A percentile compares a stretch with the other conserved stretches of the same genome.
Evolutionary conservation across 1,140 invertebrate genomes (phyloP).

Genomic region (Druon quercuslanigerum): DNA sequence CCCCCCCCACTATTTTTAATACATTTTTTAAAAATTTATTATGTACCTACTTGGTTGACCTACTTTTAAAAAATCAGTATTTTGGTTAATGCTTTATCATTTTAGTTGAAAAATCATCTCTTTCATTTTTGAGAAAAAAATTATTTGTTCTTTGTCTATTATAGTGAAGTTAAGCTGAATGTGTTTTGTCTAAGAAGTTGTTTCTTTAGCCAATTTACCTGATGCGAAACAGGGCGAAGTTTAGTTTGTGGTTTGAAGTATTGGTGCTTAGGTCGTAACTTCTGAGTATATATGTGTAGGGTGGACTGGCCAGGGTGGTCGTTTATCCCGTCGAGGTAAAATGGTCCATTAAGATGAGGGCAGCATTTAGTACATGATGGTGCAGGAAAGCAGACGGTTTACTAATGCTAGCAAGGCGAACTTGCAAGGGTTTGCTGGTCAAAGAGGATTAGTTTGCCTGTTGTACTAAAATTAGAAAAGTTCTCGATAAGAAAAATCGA

Average conservation of each 20-base stretch:
- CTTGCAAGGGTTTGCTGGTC: not conserved
- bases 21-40: no score
- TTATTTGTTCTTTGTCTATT: not conserved
- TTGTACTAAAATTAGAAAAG: not conserved
- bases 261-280: constrained; percentile 59
- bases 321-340: constrained; percentile 51
- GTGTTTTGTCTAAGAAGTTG: not conserved
- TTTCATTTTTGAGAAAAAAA: not conserved
- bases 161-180: not conserved
- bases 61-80: no score
- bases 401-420: constrained; percentile 46
- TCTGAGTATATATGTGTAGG: constrained; percentile 37
- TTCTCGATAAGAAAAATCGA: no score
- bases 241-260: constrained; percentile 26
- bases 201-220: not conserved
- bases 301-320: constrained; percentile 40
- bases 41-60: no score
- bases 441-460: constrained; percentile 1
- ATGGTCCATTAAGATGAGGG: constrained; percentile 58
- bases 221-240: not conserved
- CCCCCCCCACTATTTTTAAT: no score
- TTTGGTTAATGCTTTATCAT: no score
- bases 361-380: constrained; percentile 54
- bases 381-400: constrained; percentile 51
- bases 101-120: no score